Percentiles rank a stretch among this genome's conserved stretches.
phyloP scores from a whole-genome alignment of 1,140 invertebrate species.

The Wiebesia pumilae region DNA sequence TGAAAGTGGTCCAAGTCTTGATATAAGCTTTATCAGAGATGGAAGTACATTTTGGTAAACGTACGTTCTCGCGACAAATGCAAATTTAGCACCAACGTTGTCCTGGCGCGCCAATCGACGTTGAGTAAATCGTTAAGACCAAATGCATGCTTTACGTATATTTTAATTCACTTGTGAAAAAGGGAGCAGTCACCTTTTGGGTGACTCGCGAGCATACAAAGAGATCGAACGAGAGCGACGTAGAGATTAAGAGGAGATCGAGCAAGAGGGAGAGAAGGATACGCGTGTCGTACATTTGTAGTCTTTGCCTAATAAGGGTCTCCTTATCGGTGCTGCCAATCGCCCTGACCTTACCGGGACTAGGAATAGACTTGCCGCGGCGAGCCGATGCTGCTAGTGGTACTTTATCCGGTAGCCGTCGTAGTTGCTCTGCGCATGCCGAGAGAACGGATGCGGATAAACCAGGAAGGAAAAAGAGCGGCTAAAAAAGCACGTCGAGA shows the following conservation, averaged over 20 bases:
- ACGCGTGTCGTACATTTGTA: constrained; percentile 57
- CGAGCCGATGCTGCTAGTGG: not conserved
- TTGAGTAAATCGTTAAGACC: not conserved
- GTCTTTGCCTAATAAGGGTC: constrained; percentile 60
- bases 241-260: constrained; percentile 37
- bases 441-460: not conserved
- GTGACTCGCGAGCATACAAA: constrained; percentile 12
- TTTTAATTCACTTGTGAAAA: constrained; percentile 33
- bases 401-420: constrained; percentile 18
- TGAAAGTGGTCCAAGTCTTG: no score
- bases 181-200: not conserved
- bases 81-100: not conserved
- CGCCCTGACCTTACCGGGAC: constrained; percentile 57
- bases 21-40: no score
- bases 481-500: not conserved
- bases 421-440: not conserved
- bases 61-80: not conserved
- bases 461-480: not conserved
- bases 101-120: not conserved
- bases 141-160: constrained; percentile 17
- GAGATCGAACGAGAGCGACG: constrained; percentile 30
- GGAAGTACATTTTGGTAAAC: not conserved
- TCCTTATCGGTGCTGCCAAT: constrained; percentile 60
- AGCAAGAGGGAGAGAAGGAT: constrained; percentile 27
- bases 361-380: constrained; percentile 60